Percentiles rank a stretch among this genome's conserved stretches.
These are phyloP conservation scores for Cuculus canorus DNA, from an alignment of 2,797 vertebrate genomes.

Conservation along the genomic window DNA sequence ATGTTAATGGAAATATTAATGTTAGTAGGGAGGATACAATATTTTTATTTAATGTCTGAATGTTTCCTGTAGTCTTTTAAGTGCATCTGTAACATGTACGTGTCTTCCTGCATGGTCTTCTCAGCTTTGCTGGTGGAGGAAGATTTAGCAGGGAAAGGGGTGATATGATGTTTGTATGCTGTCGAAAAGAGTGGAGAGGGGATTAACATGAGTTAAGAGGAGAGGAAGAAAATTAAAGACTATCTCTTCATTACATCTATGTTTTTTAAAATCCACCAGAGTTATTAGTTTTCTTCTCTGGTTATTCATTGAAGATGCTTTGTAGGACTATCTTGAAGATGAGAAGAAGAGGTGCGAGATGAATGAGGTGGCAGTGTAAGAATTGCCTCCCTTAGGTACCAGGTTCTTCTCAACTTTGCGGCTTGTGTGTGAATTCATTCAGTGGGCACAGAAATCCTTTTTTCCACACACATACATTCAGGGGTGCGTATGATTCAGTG, in stretches of 20 bases:
- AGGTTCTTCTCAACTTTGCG: no score
- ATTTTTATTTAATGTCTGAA: no score
- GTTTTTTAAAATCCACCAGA: neutral
- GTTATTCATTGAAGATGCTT: neutral
- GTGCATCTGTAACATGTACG: no score
- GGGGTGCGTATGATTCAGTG: no score
- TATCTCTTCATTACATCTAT: neutral
- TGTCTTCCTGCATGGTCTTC: no score
- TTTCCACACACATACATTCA: no score
- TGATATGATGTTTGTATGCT: neutral
- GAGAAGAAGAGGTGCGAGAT: neutral
- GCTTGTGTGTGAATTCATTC: no score
- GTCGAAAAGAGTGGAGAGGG: neutral
- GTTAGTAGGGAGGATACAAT: no score
- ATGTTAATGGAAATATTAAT: no score
- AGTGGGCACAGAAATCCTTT: neutral
- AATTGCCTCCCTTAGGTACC: neutral
- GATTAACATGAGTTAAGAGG: neutral
- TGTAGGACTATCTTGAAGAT: neutral
- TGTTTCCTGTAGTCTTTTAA: no score
- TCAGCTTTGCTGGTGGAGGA: no score
- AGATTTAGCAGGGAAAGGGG: neutral
- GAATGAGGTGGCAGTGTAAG: neutral
- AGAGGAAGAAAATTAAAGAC: neutral
- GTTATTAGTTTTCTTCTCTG: neutral